Percentiles rank a stretch among this genome's conserved stretches.
phyloP scores from a whole-genome alignment of 2,797 vertebrate species.

The Pangasius sanitwongsei region DNA sequence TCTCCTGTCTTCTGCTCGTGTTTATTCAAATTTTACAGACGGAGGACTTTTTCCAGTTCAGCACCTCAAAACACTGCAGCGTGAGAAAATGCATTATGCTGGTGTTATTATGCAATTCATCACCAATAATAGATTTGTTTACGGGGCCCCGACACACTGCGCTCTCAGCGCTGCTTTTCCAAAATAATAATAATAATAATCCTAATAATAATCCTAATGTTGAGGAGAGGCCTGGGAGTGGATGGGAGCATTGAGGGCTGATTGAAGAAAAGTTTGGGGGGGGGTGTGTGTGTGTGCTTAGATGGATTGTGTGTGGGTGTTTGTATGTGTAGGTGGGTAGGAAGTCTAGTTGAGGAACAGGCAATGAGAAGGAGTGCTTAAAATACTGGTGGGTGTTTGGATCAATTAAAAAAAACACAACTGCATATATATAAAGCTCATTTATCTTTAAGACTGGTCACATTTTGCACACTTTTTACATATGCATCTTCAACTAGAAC shows the following conservation, averaged over 20 bases:
- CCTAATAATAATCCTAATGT: constrained; percentile 75
- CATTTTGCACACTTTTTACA: background rate
- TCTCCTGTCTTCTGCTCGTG: constrained; percentile 71
- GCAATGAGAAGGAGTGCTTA: constrained; percentile 71
- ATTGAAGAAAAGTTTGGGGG: constrained; percentile 55
- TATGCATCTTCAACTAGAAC: background rate
- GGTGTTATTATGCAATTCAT: constrained; percentile 87
- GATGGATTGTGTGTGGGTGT: constrained; percentile 11
- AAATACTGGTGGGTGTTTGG: constrained; percentile 73
- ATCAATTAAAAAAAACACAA: constrained; percentile 66
- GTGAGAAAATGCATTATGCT: constrained; percentile 83
- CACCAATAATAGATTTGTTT: constrained; percentile 89
- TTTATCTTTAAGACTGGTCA: background rate
- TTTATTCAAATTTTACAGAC: constrained; percentile 85
- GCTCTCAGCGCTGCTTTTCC: constrained; percentile 79
- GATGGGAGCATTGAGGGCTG: constrained; percentile 77
- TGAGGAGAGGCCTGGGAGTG: constrained; percentile 74
- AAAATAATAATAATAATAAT: constrained; percentile 79
- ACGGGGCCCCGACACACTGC: constrained; percentile 75
- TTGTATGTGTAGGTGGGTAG: constrained; percentile 18
- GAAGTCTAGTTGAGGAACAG: constrained; percentile 71
- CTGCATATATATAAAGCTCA: constrained; percentile 37
- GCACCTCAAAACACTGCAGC: constrained; percentile 82
- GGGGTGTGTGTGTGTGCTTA: background rate
- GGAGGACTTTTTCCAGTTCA: constrained; percentile 85